Base-by-base conservation (phyloP, 2,113 vertebrate species). In the Lepisosteus osseus region DNA sequence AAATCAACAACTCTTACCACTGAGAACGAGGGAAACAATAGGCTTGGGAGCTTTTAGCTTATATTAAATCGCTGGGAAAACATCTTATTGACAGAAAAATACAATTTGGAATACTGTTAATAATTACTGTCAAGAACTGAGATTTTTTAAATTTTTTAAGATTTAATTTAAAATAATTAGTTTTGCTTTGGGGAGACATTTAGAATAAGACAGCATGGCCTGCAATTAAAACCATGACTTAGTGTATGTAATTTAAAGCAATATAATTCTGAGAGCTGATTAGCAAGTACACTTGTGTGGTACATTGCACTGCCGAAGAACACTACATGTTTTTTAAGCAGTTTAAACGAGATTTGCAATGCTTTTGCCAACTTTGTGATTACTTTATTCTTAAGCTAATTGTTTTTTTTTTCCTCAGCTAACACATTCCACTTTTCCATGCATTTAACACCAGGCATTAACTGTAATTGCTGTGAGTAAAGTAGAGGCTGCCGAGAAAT, bases 201-300 rank as follows among this genome's bases (percentile, higher is more conserved):
- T 51, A 29, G 7, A 3, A 68, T 54, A 68, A 12, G 7, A 67
- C 51, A 51, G 11, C 7, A 54, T 51, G 15, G 13, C 51, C 47
- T 68, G 47, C 8, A 68, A 54, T 54, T 54, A 54, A 15, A 15
- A 51, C 11, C 45, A 67, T 17, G 40, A 17, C 45, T 12, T 54
- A 14, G n/a, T 55, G 44, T 59, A 59, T 59, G n/a, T 68, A 54
- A 68, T 68, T 54, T 68, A 40, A 68, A 54, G 40, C 13, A 68
- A 14, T 54, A 55, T 9, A 68, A 68, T 17, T 51, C 51, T 67
- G 45, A 67, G 51, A 51, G 45, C 65, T 67, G 65, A 54, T 51
- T 68, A 54, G 3, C 51, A 51, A 54, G 17, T n/a, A 68, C 7
- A 68, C 54, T 40, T 40, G 42, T 68, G 51, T 68, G 66, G 14